A percentile compares a stretch with the other conserved stretches of the same genome.
Evolutionary conservation across 2,113 vertebrate genomes (phyloP).

Genomic region (Neodontobutis hainanensis): DNA sequence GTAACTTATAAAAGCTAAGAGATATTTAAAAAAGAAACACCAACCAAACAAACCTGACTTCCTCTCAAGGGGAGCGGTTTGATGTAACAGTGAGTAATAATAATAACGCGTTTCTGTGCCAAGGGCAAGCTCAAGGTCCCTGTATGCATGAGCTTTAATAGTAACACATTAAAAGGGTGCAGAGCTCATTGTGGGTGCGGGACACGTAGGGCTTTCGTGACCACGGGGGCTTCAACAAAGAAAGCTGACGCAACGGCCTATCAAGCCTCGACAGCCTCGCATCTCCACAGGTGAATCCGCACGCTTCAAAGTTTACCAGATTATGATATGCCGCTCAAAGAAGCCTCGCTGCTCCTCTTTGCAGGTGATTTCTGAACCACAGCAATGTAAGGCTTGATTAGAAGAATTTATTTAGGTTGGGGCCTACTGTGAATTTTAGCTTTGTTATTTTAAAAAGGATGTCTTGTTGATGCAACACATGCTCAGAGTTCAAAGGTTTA

Average conservation of each 20-base stretch:
- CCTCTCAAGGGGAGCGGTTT: constrained; percentile 45
- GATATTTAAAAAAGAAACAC: not conserved
- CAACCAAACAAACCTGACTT: constrained; percentile 45
- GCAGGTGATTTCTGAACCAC: constrained; percentile 30
- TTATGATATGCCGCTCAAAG: constrained; percentile 38
- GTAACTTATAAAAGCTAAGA: constrained; percentile 1
- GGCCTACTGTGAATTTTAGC: not conserved
- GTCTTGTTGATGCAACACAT: not conserved
- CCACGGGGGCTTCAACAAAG: constrained; percentile 58
- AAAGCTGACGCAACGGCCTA: constrained; percentile 60
- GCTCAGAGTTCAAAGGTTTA: constrained; percentile 5
- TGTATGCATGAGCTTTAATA: constrained; percentile 59
- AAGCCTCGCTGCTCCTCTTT: constrained; percentile 11
- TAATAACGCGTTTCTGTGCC: constrained; percentile 46
- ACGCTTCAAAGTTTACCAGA: constrained; percentile 45
- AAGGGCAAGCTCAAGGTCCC: constrained; percentile 68
- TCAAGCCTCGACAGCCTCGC: constrained; percentile 54
- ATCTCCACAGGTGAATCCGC: constrained; percentile 64
- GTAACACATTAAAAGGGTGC: constrained; percentile 63
- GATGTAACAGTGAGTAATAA: constrained; percentile 72
- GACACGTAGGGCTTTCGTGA: constrained; percentile 65
- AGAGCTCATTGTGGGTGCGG: constrained; percentile 59
- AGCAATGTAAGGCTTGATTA: constrained; percentile 13
- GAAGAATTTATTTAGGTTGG: constrained; percentile 18
- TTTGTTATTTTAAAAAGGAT: not conserved